A percentile compares a stretch with the other conserved stretches of the same genome.
Evolutionary conservation across 2,888 invertebrate genomes (phyloP).

Genomic region (Malthinus flaveolus): DNA sequence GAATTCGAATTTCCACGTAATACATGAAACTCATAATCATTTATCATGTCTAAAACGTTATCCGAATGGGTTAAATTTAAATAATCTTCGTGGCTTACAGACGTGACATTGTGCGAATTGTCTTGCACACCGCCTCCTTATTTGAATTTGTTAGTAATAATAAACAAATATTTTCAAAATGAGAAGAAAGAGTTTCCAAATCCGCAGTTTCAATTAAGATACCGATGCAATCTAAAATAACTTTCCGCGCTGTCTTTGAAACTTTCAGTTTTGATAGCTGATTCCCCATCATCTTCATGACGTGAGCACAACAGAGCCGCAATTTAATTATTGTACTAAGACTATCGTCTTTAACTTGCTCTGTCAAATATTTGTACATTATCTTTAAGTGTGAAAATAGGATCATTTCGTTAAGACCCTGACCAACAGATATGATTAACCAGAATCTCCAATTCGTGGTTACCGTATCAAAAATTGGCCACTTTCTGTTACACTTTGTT

Average conservation of each 20-base stretch:
- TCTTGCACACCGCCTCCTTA: too few species aligned
- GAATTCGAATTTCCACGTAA: background rate
- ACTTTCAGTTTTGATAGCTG: too few species aligned
- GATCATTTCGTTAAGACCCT: background rate
- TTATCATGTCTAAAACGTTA: background rate
- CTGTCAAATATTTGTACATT: background rate
- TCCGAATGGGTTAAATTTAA: background rate
- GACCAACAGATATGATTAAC: background rate
- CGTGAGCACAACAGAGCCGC: background rate
- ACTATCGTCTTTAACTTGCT: background rate
- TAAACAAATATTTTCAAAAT: too few species aligned
- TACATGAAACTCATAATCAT: background rate
- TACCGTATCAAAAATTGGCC: background rate
- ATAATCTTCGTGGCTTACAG: too few species aligned
- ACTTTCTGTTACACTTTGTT: background rate
- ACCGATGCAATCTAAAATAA: too few species aligned
- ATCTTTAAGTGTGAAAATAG: constrained; percentile 3
- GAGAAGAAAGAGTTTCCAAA: too few species aligned
- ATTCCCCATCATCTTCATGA: constrained; percentile 3
- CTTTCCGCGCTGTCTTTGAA: too few species aligned
- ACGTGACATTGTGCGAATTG: too few species aligned
- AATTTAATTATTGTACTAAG: background rate
- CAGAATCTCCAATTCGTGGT: background rate
- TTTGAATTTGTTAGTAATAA: too few species aligned
- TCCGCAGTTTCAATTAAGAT: too few species aligned